Evolutionary conservation across 2,113 vertebrate genomes (phyloP).

Genomic region (Catharus fuscescens): DNA sequence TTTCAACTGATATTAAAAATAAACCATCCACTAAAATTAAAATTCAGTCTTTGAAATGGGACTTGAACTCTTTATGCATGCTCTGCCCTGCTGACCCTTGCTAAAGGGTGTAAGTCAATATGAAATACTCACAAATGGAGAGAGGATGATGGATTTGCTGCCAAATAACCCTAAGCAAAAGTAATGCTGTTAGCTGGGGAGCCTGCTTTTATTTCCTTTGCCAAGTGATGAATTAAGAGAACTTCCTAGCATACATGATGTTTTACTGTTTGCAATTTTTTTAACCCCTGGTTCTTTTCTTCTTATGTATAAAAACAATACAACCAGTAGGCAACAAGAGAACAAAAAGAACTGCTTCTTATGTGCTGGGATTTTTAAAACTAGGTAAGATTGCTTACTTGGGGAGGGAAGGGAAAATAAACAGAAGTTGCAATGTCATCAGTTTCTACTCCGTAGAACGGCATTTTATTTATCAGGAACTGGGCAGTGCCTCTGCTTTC

Average conservation of each 20-base stretch:
- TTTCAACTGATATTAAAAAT: slow-evolving; percentile 35
- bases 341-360: neutral
- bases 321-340: neutral
- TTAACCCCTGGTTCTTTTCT: neutral
- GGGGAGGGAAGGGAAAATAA: neutral
- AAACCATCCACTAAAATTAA: slow-evolving; percentile 40
- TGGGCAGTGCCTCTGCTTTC: neutral
- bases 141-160: slow-evolving; percentile 59
- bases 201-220: slow-evolving; percentile 29
- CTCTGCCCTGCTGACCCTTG: slow-evolving; percentile 32
- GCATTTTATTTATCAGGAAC: slow-evolving; percentile 10
- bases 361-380: neutral
- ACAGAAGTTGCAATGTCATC: neutral
- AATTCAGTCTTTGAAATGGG: slow-evolving; percentile 44
- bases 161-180: slow-evolving; percentile 52
- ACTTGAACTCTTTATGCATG: slow-evolving; percentile 18
- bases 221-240: slow-evolving; percentile 33
- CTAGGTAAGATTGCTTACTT: neutral
- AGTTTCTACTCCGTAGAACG: neutral
- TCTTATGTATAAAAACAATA: neutral
- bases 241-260: neutral
- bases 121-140: slow-evolving; percentile 20
- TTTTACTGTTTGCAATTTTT: neutral
- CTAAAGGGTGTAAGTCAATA: slow-evolving; percentile 35
- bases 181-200: neutral